A percentile compares a stretch with the other conserved stretches of the same genome.
These are phyloP conservation scores for Xylocampa areola DNA, from an alignment of 2,888 invertebrate genomes.

Conservation along the genomic window DNA sequence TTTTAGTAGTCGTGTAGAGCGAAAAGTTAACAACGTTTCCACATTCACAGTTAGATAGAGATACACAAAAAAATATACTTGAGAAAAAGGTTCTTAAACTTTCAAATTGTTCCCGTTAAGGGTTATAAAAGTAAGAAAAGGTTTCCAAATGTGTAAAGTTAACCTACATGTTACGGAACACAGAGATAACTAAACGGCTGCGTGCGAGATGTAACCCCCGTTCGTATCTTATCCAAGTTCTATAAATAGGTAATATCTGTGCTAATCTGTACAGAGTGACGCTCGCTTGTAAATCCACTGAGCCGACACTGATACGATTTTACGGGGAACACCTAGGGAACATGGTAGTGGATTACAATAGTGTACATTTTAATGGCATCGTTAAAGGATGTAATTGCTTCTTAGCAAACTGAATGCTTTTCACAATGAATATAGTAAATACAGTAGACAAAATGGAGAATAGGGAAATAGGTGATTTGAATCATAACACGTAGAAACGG, in stretches of 20 bases:
- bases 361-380: background rate
- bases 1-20: constrained; percentile 11
- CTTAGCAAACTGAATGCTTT: background rate
- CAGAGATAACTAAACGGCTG: constrained; percentile 42
- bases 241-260: constrained; percentile 50
- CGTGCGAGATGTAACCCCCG: constrained; percentile 38
- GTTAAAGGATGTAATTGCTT: constrained; percentile 5
- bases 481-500: no score
- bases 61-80: constrained; percentile 9
- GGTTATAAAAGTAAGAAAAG: background rate
- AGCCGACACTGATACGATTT: constrained; percentile 45
- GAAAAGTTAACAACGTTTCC: constrained; percentile 24
- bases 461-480: background rate
- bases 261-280: constrained; percentile 47
- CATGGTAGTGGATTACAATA: constrained; percentile 5
- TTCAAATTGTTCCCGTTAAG: background rate
- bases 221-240: constrained; percentile 43
- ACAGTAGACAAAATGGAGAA: background rate
- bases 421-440: background rate
- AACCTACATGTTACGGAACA: constrained; percentile 31
- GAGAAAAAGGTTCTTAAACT: background rate
- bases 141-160: constrained; percentile 14
- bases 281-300: constrained; percentile 42
- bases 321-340: constrained; percentile 38
- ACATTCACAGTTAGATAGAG: constrained; percentile 21